A percentile compares a stretch with the other conserved stretches of the same genome.
phyloP scores from a whole-genome alignment of 1,140 invertebrate genomes.

The Drosophila azteca region DNA sequence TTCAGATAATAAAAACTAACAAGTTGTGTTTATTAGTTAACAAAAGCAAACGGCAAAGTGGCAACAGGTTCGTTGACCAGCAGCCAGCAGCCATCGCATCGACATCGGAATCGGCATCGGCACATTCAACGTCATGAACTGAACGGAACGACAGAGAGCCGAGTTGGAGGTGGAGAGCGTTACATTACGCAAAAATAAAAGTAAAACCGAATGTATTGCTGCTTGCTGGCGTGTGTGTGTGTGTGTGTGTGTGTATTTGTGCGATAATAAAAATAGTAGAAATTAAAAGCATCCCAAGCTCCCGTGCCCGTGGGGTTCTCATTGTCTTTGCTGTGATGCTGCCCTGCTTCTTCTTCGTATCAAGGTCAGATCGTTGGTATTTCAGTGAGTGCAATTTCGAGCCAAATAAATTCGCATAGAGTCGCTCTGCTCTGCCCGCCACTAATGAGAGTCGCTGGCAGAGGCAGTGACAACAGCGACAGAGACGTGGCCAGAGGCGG shows the following conservation, averaged over 20 bases:
- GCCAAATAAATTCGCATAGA: background rate
- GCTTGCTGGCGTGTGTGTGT: background rate
- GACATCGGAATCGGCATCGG: too few relatives aligned
- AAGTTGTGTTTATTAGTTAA: conserved; percentile 53
- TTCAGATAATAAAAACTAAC: conserved; percentile 64
- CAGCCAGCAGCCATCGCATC: conserved; percentile 2
- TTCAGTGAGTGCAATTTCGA: conserved; percentile 3
- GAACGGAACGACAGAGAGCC: background rate
- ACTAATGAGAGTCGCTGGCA: conserved; percentile 7
- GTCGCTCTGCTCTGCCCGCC: background rate
- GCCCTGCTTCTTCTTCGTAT: too few relatives aligned
- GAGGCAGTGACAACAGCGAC: conserved; percentile 13
- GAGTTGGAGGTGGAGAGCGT: background rate
- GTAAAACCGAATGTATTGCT: conserved; percentile 3
- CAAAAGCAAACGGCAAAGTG: conserved; percentile 27
- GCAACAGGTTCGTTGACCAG: conserved; percentile 64
- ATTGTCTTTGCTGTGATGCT: too few relatives aligned
- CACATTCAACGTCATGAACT: conserved; percentile 34
- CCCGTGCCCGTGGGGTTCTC: too few relatives aligned
- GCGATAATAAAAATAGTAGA: too few relatives aligned
- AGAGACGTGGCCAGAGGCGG: conserved; percentile 27
- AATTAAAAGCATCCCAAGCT: too few relatives aligned
- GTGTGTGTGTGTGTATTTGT: too few relatives aligned
- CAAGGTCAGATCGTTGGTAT: background rate
- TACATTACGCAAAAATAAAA: background rate